Evolutionary conservation across 1,140 invertebrate species (phyloP).

Genomic region (Drosophila rhopaloa): DNA sequence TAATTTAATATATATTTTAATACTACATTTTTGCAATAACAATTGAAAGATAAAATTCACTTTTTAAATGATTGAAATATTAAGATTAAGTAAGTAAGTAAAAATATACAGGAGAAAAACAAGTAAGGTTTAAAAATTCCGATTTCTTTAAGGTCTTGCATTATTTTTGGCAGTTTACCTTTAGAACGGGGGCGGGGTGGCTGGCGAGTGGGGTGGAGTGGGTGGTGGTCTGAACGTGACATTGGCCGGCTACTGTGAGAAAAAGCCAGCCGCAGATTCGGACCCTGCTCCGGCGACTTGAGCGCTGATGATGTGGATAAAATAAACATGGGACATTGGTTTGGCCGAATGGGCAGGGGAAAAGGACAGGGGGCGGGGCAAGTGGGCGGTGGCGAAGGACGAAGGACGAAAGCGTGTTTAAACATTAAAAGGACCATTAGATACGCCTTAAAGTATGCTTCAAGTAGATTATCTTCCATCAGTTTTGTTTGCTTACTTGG

Average conservation of each 20-base stretch:
- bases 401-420: conserved; percentile 75
- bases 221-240: conserved; percentile 32
- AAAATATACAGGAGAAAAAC: too few species aligned
- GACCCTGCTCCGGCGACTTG: conserved; percentile 33
- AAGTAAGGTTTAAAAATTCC: too few species aligned
- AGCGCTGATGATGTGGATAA: conserved; percentile 81
- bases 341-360: conserved; percentile 15
- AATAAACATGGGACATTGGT: conserved; percentile 81
- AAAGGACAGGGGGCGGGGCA: background rate
- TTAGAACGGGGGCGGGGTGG: conserved; percentile 8
- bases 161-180: background rate
- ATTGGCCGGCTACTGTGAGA: conserved; percentile 49
- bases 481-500: conserved; percentile 83
- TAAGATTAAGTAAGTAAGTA: too few species aligned
- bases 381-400: background rate
- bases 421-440: conserved; percentile 84
- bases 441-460: conserved; percentile 84
- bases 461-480: conserved; percentile 84
- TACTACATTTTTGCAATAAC: background rate
- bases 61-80: too few species aligned
- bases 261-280: conserved; percentile 37
- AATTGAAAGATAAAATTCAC: background rate
- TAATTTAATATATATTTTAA: background rate
- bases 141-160: too few species aligned
- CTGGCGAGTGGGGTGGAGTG: background rate